A percentile compares a stretch with the other conserved stretches of the same genome.
Conservation (phyloP, 1,140 invertebrate genomes). For the Nautilus pompilius region DNA sequence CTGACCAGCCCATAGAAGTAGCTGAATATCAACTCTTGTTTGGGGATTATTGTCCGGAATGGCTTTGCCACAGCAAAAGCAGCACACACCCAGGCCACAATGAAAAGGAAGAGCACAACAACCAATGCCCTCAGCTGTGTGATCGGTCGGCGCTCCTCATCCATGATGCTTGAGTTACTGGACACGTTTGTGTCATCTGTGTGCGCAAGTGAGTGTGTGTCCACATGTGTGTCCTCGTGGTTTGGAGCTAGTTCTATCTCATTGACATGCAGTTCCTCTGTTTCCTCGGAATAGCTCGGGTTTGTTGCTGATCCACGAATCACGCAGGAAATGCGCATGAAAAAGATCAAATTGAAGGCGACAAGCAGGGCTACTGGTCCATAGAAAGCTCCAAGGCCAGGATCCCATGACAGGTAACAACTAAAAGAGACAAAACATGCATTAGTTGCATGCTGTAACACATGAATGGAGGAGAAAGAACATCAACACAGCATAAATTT, state of each 20-base stretch:
- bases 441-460: not conserved
- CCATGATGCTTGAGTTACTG: slow-evolving; percentile 70
- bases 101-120: slow-evolving; percentile 70
- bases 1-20: slow-evolving; percentile 71
- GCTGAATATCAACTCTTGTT: slow-evolving; percentile 76
- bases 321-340: slow-evolving; percentile 73
- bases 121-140: slow-evolving; percentile 78
- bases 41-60: slow-evolving; percentile 59
- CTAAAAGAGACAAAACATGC: slow-evolving; percentile 34
- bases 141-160: slow-evolving; percentile 75
- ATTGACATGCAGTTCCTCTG: slow-evolving; percentile 57
- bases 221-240: slow-evolving; percentile 11
- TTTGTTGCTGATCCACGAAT: slow-evolving; percentile 49
- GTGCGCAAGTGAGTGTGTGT: slow-evolving; percentile 9
- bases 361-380: slow-evolving; percentile 73
- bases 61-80: slow-evolving; percentile 60
- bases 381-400: slow-evolving; percentile 76
- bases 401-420: slow-evolving; percentile 77
- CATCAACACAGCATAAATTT: not conserved
- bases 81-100: slow-evolving; percentile 71
- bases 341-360: slow-evolving; percentile 70
- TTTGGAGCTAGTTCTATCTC: slow-evolving; percentile 59
- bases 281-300: slow-evolving; percentile 32
- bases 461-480: not conserved
- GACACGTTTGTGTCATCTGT: slow-evolving; percentile 54